Evolutionary conservation across 2,888 invertebrate genomes (phyloP).

Genomic region (Griposia aprilina): DNA sequence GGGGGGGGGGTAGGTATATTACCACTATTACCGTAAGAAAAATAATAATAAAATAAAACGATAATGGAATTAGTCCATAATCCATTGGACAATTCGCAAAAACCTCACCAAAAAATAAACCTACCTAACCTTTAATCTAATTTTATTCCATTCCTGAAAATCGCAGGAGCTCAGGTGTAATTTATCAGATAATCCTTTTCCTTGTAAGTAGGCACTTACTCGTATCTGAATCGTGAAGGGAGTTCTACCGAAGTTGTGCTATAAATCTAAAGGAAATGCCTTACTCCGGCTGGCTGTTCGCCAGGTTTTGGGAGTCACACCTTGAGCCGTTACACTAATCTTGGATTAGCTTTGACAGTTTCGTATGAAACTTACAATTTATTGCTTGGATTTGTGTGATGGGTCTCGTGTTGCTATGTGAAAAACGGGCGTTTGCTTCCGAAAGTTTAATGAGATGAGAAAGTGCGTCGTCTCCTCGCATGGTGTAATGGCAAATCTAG

Average conservation of each 20-base stretch:
- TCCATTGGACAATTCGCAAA: not conserved
- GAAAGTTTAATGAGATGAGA: constrained; percentile 19
- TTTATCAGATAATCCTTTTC: constrained; percentile 63
- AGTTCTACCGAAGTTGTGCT: constrained; percentile 52
- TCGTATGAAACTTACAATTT: constrained; percentile 54
- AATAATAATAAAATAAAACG: constrained; percentile 37
- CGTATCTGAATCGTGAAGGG: constrained; percentile 57
- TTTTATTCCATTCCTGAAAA: constrained; percentile 26
- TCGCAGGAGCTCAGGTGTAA: constrained; percentile 47
- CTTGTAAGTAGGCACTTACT: constrained; percentile 56
- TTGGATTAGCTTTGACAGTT: constrained; percentile 56
- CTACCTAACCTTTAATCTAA: constrained; percentile 4
- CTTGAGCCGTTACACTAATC: constrained; percentile 57
- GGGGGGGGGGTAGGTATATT: too few relatives aligned
- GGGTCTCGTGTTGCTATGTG: constrained; percentile 29
- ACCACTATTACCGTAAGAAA: not conserved
- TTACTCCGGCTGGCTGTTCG: constrained; percentile 44
- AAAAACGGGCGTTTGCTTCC: not conserved
- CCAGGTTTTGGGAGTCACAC: constrained; percentile 55
- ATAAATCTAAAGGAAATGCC: constrained; percentile 54
- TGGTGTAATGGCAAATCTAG: too few relatives aligned
- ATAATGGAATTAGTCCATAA: constrained; percentile 27
- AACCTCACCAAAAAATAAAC: constrained; percentile 10
- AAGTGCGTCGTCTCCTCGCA: not conserved
- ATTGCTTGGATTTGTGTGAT: constrained; percentile 30